Evolutionary conservation across 1,140 invertebrate species (phyloP).

Genomic region (Colletes gigas): DNA sequence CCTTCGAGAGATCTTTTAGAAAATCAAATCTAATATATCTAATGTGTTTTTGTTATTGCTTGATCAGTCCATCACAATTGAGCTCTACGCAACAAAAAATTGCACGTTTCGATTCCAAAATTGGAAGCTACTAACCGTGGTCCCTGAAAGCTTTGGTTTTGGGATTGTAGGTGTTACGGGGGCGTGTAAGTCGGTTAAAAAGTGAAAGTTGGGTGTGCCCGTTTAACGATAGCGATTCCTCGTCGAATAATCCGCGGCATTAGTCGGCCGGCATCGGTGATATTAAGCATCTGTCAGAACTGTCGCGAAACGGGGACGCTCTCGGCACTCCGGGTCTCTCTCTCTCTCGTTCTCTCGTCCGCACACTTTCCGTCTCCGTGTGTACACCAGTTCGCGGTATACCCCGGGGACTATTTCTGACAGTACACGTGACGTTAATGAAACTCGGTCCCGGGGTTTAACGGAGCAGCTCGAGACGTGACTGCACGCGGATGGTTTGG

Average conservation of each 20-base stretch:
- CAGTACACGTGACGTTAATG: constrained; percentile 63
- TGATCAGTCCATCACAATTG: too few species aligned
- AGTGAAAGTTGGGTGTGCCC: too few species aligned
- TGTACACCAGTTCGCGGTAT: constrained; percentile 40
- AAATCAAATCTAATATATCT: too few species aligned
- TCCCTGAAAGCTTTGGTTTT: too few species aligned
- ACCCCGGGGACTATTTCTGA: constrained; percentile 51
- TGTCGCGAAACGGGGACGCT: constrained; percentile 37
- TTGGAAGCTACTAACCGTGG: too few species aligned
- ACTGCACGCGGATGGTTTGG: constrained; percentile 36
- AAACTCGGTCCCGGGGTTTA: constrained; percentile 50
- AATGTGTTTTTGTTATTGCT: too few species aligned
- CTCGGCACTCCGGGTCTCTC: neutral
- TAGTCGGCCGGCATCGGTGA: constrained; percentile 40
- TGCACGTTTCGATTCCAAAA: too few species aligned
- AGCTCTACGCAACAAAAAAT: too few species aligned
- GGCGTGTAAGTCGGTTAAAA: too few species aligned
- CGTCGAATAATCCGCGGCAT: constrained; percentile 30
- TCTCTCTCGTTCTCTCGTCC: neutral
- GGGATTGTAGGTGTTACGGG: too few species aligned
- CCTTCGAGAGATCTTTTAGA: too few species aligned
- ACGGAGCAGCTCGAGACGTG: constrained; percentile 49
- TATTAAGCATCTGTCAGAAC: constrained; percentile 48
- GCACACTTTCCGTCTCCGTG: neutral
- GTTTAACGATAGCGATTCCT: neutral